Conservation (phyloP, 2,113 vertebrate genomes). For the Phocoena phocoena region DNA sequence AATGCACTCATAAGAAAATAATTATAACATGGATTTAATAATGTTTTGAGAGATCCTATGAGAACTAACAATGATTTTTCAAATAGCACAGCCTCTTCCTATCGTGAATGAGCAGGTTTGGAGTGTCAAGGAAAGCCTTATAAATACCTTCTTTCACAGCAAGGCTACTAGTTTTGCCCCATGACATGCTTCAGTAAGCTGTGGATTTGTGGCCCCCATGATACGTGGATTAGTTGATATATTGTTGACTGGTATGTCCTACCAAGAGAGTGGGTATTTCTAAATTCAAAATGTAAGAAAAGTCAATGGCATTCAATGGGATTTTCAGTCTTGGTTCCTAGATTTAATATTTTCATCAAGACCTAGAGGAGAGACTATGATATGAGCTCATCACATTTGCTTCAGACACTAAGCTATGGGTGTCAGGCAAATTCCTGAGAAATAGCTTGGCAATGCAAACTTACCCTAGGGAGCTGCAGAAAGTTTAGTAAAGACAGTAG, state of each 20-base stretch:
- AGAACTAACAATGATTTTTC: not conserved
- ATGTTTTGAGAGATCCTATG: not conserved
- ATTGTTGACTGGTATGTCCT: not conserved
- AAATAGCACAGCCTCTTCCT: not conserved
- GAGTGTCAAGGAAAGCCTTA: not conserved
- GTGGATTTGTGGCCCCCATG: not conserved
- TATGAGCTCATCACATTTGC: constrained; percentile 50
- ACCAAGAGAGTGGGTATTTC: not conserved
- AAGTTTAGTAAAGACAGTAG: constrained; percentile 19
- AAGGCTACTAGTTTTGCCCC: not conserved
- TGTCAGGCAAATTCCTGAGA: not conserved
- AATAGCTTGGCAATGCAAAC: not conserved
- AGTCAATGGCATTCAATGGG: not conserved
- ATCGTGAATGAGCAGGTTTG: not conserved
- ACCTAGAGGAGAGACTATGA: not conserved
- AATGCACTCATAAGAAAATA: not conserved
- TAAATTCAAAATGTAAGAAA: not conserved
- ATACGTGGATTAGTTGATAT: not conserved
- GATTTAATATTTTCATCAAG: constrained; percentile 41
- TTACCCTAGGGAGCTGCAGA: not conserved
- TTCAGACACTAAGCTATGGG: not conserved
- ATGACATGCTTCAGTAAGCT: not conserved
- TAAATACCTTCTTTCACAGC: not conserved
- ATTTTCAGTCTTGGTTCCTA: not conserved
- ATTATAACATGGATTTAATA: not conserved